Base-by-base conservation (phyloP, 2,888 invertebrate genomes). In the Leucoma salicis region DNA sequence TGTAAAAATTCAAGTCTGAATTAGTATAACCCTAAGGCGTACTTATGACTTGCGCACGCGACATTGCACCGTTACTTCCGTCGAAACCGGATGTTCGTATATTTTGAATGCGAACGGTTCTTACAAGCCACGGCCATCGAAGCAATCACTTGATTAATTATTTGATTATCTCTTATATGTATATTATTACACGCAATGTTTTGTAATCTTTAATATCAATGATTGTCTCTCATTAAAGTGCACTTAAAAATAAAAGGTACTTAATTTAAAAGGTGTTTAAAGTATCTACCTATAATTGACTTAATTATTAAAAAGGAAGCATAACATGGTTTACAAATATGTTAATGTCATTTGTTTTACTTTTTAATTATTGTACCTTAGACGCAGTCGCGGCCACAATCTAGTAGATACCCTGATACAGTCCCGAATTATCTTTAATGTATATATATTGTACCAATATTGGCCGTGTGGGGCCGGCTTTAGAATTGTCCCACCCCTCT, bases 61-160 rank as follows among this genome's bases (percentile, higher is more conserved):
- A 64, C 70, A 54, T 42, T 54, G 48, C 67, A 69, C 82, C 74
- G 80, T 83, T 78, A 82, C 75, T 79, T 82, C 83, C 84, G 78
- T 44, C 63, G 66, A 63, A 75, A 46, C 67, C 67, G 71, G 71
- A 72, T 62, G 59, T 59, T 35, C 39, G 14, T 51, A 16, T 16
- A 8, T 21, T 21, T 21, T 8, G 21, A 60, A 66, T 61, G 52
- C 58, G 61, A 61, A 57, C 56, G 64, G 60, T 31, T 24, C 57
- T 57, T 59, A 49, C 49, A 45, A 42, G 45, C 38, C 37, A 12
- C 32, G 45, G 46, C 44, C 36, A 45, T 50, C 37, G 35, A 49
- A 46, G 40, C 33, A 11, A 36, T 18, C 37, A 31, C 35, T 33
- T 29, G 11, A 49, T 42, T 38, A 16, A 12, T 40, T 11, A 28